A percentile compares a stretch with the other conserved stretches of the same genome.
Evolutionary conservation across 2,797 vertebrate species (phyloP).

Genomic region (Macrochelys suwanniensis): DNA sequence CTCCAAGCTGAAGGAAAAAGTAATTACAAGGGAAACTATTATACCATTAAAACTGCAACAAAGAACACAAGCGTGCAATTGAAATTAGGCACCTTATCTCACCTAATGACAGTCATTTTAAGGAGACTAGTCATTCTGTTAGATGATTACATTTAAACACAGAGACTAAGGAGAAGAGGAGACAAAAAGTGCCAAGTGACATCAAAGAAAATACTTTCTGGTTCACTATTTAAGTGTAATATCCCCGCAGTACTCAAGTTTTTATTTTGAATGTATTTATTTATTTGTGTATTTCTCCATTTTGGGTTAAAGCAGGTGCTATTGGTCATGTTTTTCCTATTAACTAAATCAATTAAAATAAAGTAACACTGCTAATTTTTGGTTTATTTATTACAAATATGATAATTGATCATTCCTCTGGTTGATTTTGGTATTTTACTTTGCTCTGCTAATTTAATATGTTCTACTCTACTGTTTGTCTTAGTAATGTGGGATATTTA

Average conservation of each 20-base stretch:
- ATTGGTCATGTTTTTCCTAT: not conserved
- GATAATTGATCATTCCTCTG: not conserved
- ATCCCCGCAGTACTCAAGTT: not conserved
- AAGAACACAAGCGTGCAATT: not conserved
- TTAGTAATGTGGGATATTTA: not conserved
- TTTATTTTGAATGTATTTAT: not conserved
- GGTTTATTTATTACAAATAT: not conserved
- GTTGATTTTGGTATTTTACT: not conserved
- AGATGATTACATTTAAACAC: constrained; percentile 2
- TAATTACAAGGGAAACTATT: not conserved
- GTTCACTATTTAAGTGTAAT: not conserved
- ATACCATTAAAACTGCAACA: not conserved
- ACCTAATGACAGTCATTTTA: not conserved
- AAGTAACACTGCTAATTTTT: not conserved
- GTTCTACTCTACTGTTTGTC: not conserved
- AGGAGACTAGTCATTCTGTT: not conserved
- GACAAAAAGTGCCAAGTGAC: not conserved
- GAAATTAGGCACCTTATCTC: not conserved
- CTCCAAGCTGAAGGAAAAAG: constrained; percentile 82
- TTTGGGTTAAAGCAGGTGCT: not conserved
- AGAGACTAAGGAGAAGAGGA: not conserved
- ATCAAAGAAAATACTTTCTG: not conserved
- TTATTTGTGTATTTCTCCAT: not conserved
- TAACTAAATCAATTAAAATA: not conserved
- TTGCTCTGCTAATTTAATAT: not conserved